A percentile compares a stretch with the other conserved stretches of the same genome.
Conservation (phyloP, 2,888 invertebrate species). For the Nemapogon koenigi region DNA sequence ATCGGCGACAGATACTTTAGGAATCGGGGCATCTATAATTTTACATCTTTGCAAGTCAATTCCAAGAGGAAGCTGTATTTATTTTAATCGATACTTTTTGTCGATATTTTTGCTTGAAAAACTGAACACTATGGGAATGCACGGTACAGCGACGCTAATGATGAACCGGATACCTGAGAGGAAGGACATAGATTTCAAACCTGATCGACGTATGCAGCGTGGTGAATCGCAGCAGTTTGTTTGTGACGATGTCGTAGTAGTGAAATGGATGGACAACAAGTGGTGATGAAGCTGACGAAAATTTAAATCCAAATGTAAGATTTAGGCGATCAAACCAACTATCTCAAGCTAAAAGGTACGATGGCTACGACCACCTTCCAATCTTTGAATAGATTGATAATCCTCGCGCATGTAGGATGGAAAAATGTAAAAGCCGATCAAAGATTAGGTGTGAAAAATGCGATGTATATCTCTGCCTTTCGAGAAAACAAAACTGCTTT, state of each 20-base stretch:
- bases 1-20: slow-evolving; percentile 16
- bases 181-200: slow-evolving; percentile 3
- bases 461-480: too few species aligned
- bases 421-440: slow-evolving; percentile 5
- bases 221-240: slow-evolving; percentile 1
- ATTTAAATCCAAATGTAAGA: neutral
- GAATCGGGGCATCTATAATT: slow-evolving; percentile 17
- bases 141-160: slow-evolving; percentile 4
- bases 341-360: slow-evolving; percentile 9
- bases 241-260: neutral
- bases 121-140: slow-evolving; percentile 5
- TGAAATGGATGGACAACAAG: neutral
- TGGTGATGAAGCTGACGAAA: slow-evolving; percentile 2
- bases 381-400: slow-evolving; percentile 7
- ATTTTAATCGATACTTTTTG: slow-evolving; percentile 13
- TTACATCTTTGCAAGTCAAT: slow-evolving; percentile 11
- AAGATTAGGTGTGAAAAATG: slow-evolving; percentile 3
- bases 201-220: neutral
- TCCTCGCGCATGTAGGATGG: slow-evolving; percentile 2
- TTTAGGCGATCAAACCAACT: too few species aligned
- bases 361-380: slow-evolving; percentile 10
- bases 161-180: slow-evolving; percentile 7
- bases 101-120: slow-evolving; percentile 11
- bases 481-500: too few species aligned
- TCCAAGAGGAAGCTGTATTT: too few species aligned